Percentiles rank a stretch among this genome's conserved stretches.
Conservation (phyloP, 2,113 vertebrate genomes). For the Hippocampus mohnikei region DNA sequence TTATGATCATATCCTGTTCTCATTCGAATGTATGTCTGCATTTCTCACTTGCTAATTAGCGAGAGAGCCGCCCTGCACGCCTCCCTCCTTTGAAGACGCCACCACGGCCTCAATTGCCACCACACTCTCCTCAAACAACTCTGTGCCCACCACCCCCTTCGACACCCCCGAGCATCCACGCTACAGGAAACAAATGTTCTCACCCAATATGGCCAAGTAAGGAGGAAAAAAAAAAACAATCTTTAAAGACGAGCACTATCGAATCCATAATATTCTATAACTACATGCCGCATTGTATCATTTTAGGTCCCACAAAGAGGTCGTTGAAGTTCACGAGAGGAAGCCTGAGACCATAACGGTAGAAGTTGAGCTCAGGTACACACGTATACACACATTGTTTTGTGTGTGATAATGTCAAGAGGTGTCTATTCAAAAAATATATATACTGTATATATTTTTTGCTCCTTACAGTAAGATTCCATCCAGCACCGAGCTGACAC, state of each 20-base stretch:
- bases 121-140: slow-evolving; percentile 90
- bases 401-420: neutral
- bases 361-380: slow-evolving; percentile 82
- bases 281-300: neutral
- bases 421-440: neutral
- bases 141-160: slow-evolving; percentile 88
- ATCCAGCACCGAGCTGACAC: slow-evolving; percentile 61
- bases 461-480: slow-evolving; percentile 54
- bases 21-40: neutral
- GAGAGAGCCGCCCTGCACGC: slow-evolving; percentile 82
- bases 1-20: neutral
- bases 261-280: neutral
- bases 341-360: slow-evolving; percentile 85
- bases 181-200: slow-evolving; percentile 84
- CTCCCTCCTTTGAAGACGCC: slow-evolving; percentile 96
- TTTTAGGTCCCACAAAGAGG: slow-evolving; percentile 74
- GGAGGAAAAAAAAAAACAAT: slow-evolving; percentile 20
- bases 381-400: neutral
- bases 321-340: slow-evolving; percentile 73
- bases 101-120: slow-evolving; percentile 96
- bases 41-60: slow-evolving; percentile 52
- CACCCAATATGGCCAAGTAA: slow-evolving; percentile 84
- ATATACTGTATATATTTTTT: neutral
- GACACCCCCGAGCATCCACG: slow-evolving; percentile 89
- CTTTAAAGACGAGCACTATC: neutral